Base-by-base conservation (phyloP, 2,113 vertebrate species). In the Cyprinodon brontotheroides region DNA sequence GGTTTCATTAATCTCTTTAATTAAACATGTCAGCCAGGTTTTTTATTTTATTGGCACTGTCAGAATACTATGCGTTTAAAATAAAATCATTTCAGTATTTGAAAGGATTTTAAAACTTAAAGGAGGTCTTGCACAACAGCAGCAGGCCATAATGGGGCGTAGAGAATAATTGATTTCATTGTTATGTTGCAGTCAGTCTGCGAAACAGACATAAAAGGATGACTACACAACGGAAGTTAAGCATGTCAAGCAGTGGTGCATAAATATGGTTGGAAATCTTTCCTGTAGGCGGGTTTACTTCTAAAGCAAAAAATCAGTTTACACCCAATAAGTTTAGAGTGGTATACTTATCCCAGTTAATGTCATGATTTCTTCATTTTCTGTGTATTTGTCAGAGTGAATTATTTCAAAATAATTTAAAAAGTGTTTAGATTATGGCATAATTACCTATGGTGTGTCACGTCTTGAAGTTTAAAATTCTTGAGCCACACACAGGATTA, bases 151-250 rank as follows among this genome's bases (percentile, higher is more conserved):
- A 65, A 53, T 62, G 72, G 74, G 69, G 22, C 70, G 75, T 68
- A 13, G 60, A 71, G n/a, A 20, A 37, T 1, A 75, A 70, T 57
- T 72, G 59, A 68, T 80, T 73, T 68, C 40, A 64, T 64, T 72
- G 40, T 78, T 78, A 29, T 29, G 29, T 29, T 72, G 40, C 62
- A 65, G 68, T 78, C 74, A 61, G 45, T 73, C 68, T 72, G 47
- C 4, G 73, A 68, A 77, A 82, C 68, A 71, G 47, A 70, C 72
- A 43, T 65, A 61, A 57, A 38, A 66, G 45, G 61, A 66, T 38
- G 13, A 13, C n/a, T 2, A 8, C 60, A 73, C 78, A 68, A 81
- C 60, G 75, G 50, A 64, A 38, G 47, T 78, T 40, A 59, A 68
- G 61, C 29, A 73, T 77, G 64, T 65, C 62, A 45, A 41, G 47